These are phyloP conservation scores for Tamandua tetradactyla DNA, from an alignment of 2,797 vertebrate species.

Conservation along the genomic window DNA sequence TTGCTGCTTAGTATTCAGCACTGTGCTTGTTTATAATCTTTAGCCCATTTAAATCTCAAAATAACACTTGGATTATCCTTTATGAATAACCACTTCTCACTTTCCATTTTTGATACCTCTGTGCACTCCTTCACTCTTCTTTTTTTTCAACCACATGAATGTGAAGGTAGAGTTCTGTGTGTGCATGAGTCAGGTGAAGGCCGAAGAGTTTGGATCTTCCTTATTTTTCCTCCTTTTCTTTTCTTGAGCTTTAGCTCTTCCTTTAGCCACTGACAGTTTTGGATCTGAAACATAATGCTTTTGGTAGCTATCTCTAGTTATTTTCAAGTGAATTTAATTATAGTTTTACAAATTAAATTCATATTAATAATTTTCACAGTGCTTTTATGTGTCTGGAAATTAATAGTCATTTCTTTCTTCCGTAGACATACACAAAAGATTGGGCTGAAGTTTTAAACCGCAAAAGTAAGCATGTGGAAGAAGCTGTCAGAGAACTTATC, in stretches of 20 bases:
- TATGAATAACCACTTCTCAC: not conserved
- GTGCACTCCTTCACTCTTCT: not conserved
- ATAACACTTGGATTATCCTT: not conserved
- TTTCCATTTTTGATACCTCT: not conserved
- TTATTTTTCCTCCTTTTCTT: not conserved
- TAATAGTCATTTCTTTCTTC: constrained; percentile 65
- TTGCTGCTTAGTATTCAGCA: not conserved
- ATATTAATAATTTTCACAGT: not conserved
- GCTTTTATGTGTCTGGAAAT: constrained; percentile 9
- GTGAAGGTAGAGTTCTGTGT: not conserved
- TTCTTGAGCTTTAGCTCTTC: not conserved
- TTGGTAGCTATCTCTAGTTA: not conserved
- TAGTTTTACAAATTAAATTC: constrained; percentile 4
- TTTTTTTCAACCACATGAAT: not conserved
- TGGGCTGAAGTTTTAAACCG: constrained; percentile 84
- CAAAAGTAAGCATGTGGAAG: constrained; percentile 86
- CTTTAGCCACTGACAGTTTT: constrained; percentile 9
- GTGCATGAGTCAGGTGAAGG: not conserved
- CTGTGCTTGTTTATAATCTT: not conserved
- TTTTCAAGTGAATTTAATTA: constrained; percentile 26
- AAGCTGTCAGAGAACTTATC: constrained; percentile 86
- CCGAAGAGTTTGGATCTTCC: not conserved
- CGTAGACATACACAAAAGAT: constrained; percentile 85
- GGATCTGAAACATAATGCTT: not conserved
- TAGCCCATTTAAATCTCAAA: not conserved